Evolutionary conservation across 2,113 vertebrate species (phyloP), one percentile per base, ranked within the genome.

Genomic region (Poeciliopsis retropinna): DNA sequence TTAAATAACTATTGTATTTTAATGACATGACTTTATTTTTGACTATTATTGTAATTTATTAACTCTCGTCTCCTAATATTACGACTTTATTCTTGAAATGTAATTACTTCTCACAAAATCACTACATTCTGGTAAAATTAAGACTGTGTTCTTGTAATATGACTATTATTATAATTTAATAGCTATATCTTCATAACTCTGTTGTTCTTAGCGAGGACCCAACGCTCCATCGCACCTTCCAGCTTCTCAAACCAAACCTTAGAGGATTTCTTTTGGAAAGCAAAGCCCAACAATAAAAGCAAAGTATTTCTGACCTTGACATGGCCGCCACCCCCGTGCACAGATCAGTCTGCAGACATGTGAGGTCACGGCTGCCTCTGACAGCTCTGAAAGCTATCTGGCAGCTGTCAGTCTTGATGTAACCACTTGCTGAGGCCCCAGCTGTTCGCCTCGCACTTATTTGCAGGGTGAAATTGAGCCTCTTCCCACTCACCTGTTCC

Each of bases 391-490:
- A n/a, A 70, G 87, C 83, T 75, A 29, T 88, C 85, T 94, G 93
- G 88, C 92, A 91, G 89, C 93, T 92, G 93, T 92, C 93, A 92
- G 73, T 94, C 92, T 90, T 86, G 39, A 89, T 87, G 87, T 71
- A 60, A 64, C 68, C 75, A 27, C 76, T 67, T 27, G 31, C 71
- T 44, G 66, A 63, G 65, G 86, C 76, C 89, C 44, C 93, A 94
- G 88, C 92, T 94, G 93, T 75, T 82, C 80, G 61, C 70, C 61
- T 64, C 69, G 30, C 22, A 78, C 78, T 84, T 86, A 93, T 90
- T 93, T 88, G 79, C 64, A 47, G 80, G 64, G 74, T 91, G 78
- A 61, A 91, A 94, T 93, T 91, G 91, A 89, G 69, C 73, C 66
- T 83, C 86, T 27, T 82, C 76, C 70, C 68, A 74, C 86, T 93